Base-by-base conservation (phyloP, 1,140 invertebrate genomes). In the Drosophila cardini region DNA sequence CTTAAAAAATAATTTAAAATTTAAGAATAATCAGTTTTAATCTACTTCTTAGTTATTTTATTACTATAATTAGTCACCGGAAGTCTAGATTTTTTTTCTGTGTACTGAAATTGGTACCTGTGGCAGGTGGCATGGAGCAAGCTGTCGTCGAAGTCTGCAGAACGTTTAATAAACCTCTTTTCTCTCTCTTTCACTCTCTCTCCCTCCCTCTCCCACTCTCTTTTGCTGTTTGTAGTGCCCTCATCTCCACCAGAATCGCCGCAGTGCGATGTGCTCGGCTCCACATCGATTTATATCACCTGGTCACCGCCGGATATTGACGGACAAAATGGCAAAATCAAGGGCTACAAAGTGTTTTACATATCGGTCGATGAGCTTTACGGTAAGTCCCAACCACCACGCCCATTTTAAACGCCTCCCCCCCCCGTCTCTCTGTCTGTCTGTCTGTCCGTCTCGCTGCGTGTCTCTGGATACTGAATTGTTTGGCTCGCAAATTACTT, bases 261-360 rank as follows among this genome's bases (percentile, higher is more conserved):
- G 2, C 94, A 95, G 48, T 97, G 96, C 83, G 94, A 95, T 43
- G 96, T 96, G 6, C 92, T 96, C 21, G 96, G 95, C 76, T 97
- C 97, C 11, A 95, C 96, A 91, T 97, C 95, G 67, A 94, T 98
- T 55, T 95, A 96, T 85, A 95, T 98, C 53, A 95, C 96, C 15
- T 98, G 97, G 97, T 96, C 97, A 64, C 95, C 96, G 9, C 97
- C 97, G 4, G 95, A 95, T 6, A 92, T 95, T 32, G 95, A 96
- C 55, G 96, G 96, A 6, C 94, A 97, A 60, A 97, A 98, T 92
- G 97, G 97, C 6, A 94, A 97, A 45, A 94, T 98, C 50, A 96
- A 97, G 89, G 97, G 97, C 6, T 98, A 98, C 93, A 96, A 97
- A 92, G 95, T 98, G 43, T 95, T 96, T 70, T 97, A 95, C 91